These are phyloP conservation scores for Cephalotes varians DNA, from an alignment of 2,888 invertebrate genomes.

Conservation along the genomic window DNA sequence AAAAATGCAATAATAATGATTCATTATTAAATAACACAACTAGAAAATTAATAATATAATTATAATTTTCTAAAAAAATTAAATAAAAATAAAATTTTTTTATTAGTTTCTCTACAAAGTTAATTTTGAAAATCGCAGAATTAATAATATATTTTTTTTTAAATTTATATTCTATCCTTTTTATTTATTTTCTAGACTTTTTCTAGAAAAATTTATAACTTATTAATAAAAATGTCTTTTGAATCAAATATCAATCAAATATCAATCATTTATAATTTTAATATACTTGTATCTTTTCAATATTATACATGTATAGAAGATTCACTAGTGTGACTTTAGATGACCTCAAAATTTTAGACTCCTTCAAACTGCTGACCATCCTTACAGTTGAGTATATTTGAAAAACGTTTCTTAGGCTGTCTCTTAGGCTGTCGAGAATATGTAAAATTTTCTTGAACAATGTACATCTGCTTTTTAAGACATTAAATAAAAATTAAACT, in stretches of 20 bases:
- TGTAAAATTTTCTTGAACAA: background rate
- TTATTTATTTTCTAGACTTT: background rate
- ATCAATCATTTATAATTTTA: background rate
- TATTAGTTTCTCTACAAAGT: background rate
- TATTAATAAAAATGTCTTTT: background rate
- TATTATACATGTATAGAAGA: background rate
- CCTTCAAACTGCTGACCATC: slow-evolving; percentile 24
- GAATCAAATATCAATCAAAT: background rate
- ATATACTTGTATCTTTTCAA: background rate
- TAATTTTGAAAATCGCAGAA: background rate
- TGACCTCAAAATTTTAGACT: background rate
- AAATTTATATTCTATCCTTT: background rate
- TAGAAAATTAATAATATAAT: background rate
- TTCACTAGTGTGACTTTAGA: background rate
- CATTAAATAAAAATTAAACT: too few relatives aligned
- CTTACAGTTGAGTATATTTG: background rate
- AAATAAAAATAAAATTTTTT: background rate
- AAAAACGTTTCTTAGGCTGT: slow-evolving; percentile 42
- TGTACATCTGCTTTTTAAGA: background rate
- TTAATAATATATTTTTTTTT: background rate
- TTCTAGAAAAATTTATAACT: background rate
- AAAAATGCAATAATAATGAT: background rate
- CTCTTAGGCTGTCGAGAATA: background rate
- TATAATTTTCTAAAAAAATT: too few relatives aligned
- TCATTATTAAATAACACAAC: background rate